Evolutionary conservation across 2,888 invertebrate species (phyloP).

Genomic region (Apotomis turbidana): DNA sequence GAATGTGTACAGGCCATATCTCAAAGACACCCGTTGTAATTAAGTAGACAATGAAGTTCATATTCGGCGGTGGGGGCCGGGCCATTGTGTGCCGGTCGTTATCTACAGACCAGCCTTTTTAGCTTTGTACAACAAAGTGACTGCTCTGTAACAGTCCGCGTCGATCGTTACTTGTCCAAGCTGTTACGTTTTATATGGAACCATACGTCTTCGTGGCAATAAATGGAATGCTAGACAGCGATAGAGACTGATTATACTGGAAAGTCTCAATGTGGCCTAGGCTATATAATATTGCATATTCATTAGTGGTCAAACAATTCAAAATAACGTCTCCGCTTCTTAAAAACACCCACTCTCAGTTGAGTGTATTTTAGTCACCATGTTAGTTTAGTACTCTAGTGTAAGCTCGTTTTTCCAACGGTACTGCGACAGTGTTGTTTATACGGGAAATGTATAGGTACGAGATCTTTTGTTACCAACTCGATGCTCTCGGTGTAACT

Average conservation of each 20-base stretch:
- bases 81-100: constrained; percentile 72
- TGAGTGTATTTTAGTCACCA: too few species aligned
- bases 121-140: constrained; percentile 70
- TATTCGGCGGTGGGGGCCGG: constrained; percentile 68
- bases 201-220: constrained; percentile 15
- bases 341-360: too few species aligned
- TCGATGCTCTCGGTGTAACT: too few species aligned
- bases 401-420: too few species aligned
- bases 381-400: too few species aligned
- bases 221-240: constrained; percentile 13
- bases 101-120: constrained; percentile 77
- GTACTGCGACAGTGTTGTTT: too few species aligned
- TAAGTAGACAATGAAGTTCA: constrained; percentile 81
- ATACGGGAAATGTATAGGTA: too few species aligned
- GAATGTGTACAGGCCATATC: constrained; percentile 72
- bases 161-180: constrained; percentile 27
- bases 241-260: constrained; percentile 26
- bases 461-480: too few species aligned
- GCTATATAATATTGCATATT: too few species aligned
- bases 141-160: constrained; percentile 57
- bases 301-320: too few species aligned
- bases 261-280: background rate
- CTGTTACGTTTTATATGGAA: constrained; percentile 27
- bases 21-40: constrained; percentile 79
- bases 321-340: too few species aligned